These are phyloP conservation scores for Amyelois transitella DNA, from an alignment of 1,140 invertebrate species.

Conservation along the genomic window DNA sequence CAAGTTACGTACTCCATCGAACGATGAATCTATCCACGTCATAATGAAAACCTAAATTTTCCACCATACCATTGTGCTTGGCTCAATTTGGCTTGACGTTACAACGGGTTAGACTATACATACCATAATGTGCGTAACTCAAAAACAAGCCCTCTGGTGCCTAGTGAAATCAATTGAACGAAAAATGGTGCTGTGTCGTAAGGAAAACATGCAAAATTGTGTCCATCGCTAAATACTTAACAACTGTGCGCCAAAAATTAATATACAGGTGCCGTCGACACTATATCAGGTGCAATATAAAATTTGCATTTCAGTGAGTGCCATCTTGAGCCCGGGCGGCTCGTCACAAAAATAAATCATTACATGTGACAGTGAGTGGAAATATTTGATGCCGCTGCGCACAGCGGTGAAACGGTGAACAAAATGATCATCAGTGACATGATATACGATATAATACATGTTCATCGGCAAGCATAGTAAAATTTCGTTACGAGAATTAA, in stretches of 20 bases:
- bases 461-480: constrained; percentile 68
- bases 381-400: constrained; percentile 43
- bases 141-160: constrained; percentile 31
- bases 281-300: constrained; percentile 77
- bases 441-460: constrained; percentile 41
- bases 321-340: constrained; percentile 57
- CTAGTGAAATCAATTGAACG: constrained; percentile 65
- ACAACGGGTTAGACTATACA: neutral
- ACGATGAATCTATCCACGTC: neutral
- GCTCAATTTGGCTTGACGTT: neutral
- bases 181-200: constrained; percentile 71
- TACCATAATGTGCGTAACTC: neutral
- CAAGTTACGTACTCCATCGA: neutral
- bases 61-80: neutral
- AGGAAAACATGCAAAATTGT: constrained; percentile 75
- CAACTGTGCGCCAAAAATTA: constrained; percentile 77
- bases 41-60: neutral
- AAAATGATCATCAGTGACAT: constrained; percentile 34
- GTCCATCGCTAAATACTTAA: constrained; percentile 75
- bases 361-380: constrained; percentile 81
- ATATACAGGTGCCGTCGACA: constrained; percentile 77
- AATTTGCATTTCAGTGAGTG: constrained; percentile 78
- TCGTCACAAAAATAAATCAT: constrained; percentile 75
- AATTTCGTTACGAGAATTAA: constrained; percentile 66
- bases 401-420: constrained; percentile 40